These are phyloP conservation scores for Nebria salina DNA, from an alignment of 2,888 invertebrate genomes.

Conservation along the genomic window DNA sequence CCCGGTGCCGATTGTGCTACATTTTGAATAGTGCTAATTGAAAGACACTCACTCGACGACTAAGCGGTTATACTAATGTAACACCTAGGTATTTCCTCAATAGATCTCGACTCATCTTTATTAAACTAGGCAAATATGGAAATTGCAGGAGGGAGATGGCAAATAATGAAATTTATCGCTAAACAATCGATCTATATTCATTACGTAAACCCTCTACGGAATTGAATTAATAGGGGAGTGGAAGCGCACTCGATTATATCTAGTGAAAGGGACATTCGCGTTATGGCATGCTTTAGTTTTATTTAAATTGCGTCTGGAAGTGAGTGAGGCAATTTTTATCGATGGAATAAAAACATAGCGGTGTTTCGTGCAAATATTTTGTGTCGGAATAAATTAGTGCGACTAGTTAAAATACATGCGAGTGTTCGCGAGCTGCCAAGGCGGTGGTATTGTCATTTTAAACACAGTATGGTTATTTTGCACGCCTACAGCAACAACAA, in stretches of 20 bases:
- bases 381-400: not conserved
- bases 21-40: not conserved
- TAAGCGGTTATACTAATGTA: not conserved
- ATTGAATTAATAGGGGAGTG: not conserved
- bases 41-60: not conserved
- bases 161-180: not conserved
- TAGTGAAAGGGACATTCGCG: not conserved
- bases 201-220: not conserved
- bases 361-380: too few species aligned
- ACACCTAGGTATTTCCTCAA: not conserved
- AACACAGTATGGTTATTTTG: conserved; percentile 1
- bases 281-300: not conserved
- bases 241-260: not conserved
- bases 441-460: not conserved
- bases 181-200: not conserved
- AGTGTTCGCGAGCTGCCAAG: not conserved
- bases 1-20: not conserved
- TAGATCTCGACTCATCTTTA: not conserved
- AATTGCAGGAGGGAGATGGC: not conserved
- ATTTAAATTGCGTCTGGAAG: too few species aligned
- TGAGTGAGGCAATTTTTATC: too few species aligned
- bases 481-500: not conserved
- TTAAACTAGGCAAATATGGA: not conserved
- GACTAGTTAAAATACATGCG: not conserved
- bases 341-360: too few species aligned